Evolutionary conservation across 2,888 invertebrate species (phyloP).

Genomic region (Oxyteleia sp.): DNA sequence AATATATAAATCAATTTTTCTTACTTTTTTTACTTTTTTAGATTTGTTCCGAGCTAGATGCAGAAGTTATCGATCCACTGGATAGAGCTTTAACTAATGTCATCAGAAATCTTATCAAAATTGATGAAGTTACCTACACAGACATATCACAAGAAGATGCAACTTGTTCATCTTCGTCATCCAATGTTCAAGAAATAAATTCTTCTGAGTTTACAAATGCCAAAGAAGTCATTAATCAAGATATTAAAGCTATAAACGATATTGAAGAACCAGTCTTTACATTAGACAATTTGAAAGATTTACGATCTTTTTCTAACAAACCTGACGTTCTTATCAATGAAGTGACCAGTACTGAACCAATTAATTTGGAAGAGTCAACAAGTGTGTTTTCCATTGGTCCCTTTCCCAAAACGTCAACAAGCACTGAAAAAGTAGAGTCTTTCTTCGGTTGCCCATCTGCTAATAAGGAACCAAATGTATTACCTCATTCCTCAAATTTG

Average conservation of each 20-base stretch:
- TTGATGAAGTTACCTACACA: constrained; percentile 74
- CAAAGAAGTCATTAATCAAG: constrained; percentile 11
- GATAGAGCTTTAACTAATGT: constrained; percentile 84
- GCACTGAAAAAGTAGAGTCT: constrained; percentile 50
- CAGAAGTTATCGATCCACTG: constrained; percentile 80
- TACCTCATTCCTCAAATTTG: background rate
- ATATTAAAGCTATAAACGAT: background rate
- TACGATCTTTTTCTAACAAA: no score
- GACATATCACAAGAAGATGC: constrained; percentile 17
- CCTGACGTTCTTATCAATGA: no score
- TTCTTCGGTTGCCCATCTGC: constrained; percentile 42
- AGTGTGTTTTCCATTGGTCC: constrained; percentile 85
- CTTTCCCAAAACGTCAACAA: constrained; percentile 75
- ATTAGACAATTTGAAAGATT: no score
- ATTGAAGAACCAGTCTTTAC: no score
- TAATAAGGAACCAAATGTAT: background rate
- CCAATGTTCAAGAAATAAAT: background rate
- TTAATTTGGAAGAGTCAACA: background rate
- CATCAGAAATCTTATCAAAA: constrained; percentile 83
- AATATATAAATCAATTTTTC: constrained; percentile 8
- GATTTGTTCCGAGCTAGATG: constrained; percentile 41
- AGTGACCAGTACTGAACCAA: background rate
- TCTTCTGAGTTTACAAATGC: background rate
- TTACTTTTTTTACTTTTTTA: constrained; percentile 27
- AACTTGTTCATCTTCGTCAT: background rate